Base-by-base conservation (phyloP, 2,797 vertebrate genomes). In the Loriculus beryllinus region DNA sequence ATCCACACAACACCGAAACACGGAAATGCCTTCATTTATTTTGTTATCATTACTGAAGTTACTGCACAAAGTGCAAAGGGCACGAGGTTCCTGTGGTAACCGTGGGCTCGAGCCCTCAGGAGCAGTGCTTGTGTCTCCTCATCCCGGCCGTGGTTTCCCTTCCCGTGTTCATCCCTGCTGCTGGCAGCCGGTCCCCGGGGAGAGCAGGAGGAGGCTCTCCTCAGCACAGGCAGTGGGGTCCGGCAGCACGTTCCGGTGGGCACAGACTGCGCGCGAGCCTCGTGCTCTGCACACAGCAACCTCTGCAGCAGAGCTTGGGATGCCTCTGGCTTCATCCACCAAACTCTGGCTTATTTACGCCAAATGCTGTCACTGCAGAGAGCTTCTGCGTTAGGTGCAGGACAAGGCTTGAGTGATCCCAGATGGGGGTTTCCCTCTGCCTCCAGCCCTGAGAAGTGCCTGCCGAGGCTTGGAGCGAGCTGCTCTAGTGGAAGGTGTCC, bases 291-390 rank as follows among this genome's bases (percentile, higher is more conserved):
- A 1, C 2, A 2, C 22, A 11, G 48, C 64, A 9, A 4, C 52
- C n/a, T 14, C 4, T 25, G 67, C 47, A 48, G n/a, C 47, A 5
- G 4, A 4, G 40, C 10, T 4, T 0, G 0, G 12, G 2, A 5
- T 5, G 21, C 52, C 28, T 28, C 35, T 0, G 0, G 6, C 11
- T 76, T 40, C 13, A 0, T 15, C 37, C 20, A 48, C 52, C 57
- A 28, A 18, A 47, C 37, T 35, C 16, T 12, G 57, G 7, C 28
- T 29, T 20, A 19, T 75, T 11, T 16, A 10, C 20, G 56, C 51
- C 69, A 14, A 6, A 9, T 0, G 9, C 40, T 17, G 52, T 4
- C 67, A 14, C 31, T 10, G 37, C 57, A 29, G 45, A 1, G 8
- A 52, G n/a, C 9, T 26, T 11, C 29, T 37, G 48, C 39, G 37